These are phyloP conservation scores for Salvelinus alpinus DNA, from an alignment of 2,113 vertebrate species.

Conservation along the genomic window DNA sequence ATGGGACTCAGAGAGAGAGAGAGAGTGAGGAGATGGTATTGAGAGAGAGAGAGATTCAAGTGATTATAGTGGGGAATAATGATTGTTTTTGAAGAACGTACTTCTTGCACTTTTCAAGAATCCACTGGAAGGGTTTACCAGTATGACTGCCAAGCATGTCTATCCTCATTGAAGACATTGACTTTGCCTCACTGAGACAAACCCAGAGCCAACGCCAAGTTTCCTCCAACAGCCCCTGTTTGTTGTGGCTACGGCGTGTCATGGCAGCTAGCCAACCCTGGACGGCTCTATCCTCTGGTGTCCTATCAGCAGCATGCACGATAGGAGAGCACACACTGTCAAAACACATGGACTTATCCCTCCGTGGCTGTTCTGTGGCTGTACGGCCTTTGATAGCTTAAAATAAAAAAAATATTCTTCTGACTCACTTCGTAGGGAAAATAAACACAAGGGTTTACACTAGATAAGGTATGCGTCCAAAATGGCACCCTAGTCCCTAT, in stretches of 20 bases:
- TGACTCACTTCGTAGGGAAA: constrained; percentile 37
- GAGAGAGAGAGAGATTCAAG: too few relatives aligned
- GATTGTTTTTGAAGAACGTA: too few relatives aligned
- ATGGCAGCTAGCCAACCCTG: not conserved
- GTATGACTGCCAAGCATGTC: not conserved
- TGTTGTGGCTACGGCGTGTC: constrained; percentile 7
- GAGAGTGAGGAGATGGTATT: too few relatives aligned
- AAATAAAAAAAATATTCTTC: constrained; percentile 17
- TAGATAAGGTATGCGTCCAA: not conserved
- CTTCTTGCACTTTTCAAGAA: too few relatives aligned
- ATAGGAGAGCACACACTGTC: constrained; percentile 15
- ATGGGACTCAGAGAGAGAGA: too few relatives aligned
- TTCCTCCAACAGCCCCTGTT: not conserved
- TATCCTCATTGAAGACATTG: not conserved
- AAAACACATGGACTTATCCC: constrained; percentile 20
- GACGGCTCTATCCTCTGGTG: constrained; percentile 1
- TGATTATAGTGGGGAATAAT: too few relatives aligned
- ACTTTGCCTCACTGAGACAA: not conserved
- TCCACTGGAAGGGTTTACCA: too few relatives aligned
- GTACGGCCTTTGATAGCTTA: constrained; percentile 12
- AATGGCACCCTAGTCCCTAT: too few relatives aligned
- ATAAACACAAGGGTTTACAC: constrained; percentile 20
- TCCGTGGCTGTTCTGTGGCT: not conserved
- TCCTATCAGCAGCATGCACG: constrained; percentile 15
- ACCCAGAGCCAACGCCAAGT: not conserved